Conservation (phyloP, 2,113 vertebrate genomes). For the Passer montanus region DNA sequence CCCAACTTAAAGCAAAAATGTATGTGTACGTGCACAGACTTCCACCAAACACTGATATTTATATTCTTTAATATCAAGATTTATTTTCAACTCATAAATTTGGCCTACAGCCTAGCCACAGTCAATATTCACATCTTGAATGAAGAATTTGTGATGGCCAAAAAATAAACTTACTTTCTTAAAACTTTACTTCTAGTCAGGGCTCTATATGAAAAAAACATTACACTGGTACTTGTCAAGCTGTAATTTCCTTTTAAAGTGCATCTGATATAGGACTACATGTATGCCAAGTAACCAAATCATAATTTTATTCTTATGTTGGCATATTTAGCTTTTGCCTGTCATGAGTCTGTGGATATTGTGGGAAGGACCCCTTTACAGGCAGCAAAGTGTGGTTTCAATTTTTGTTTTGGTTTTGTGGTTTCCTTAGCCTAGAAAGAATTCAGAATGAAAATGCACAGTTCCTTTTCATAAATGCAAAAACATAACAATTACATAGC, state of each 20-base stretch:
- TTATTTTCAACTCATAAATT: constrained; percentile 33
- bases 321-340: neutral
- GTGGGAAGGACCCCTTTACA: neutral
- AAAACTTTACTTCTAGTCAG: neutral
- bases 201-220: neutral
- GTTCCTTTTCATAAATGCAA: constrained; percentile 43
- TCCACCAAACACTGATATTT: neutral
- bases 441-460: neutral
- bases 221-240: neutral
- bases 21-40: neutral
- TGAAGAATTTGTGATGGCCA: constrained; percentile 33
- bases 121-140: constrained; percentile 11
- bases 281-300: neutral
- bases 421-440: constrained; percentile 1
- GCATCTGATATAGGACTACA: neutral
- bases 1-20: neutral
- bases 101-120: constrained; percentile 49
- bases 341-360: neutral
- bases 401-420: neutral
- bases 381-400: neutral
- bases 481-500: constrained; percentile 70
- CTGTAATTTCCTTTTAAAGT: constrained; percentile 29
- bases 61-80: neutral
- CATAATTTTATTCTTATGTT: neutral
- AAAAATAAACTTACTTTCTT: constrained; percentile 18